A percentile compares a stretch with the other conserved stretches of the same genome.
These are phyloP conservation scores for Acronicta psi DNA, from an alignment of 2,888 invertebrate species.

Conservation along the genomic window DNA sequence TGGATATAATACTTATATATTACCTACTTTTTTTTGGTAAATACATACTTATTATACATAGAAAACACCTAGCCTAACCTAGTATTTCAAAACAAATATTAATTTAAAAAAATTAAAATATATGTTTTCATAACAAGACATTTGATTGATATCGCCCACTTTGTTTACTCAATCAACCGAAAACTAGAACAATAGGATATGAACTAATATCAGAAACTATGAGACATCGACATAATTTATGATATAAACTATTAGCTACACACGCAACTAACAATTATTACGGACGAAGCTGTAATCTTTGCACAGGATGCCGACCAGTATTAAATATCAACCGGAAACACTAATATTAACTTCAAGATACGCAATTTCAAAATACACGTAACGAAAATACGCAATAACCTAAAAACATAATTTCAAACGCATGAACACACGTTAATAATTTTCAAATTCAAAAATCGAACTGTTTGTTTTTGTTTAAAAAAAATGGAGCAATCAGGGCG, in stretches of 20 bases:
- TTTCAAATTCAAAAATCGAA: conserved; percentile 9
- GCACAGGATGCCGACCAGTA: conserved; percentile 48
- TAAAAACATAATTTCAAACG: conserved; percentile 11
- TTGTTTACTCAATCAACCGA: not conserved
- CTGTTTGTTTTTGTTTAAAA: conserved; percentile 1
- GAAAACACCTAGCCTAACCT: too few relatives aligned
- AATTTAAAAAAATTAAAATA: too few relatives aligned
- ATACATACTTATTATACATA: too few relatives aligned
- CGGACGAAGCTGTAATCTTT: conserved; percentile 36
- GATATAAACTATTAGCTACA: conserved; percentile 33
- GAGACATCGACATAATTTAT: conserved; percentile 34
- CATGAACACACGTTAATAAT: conserved; percentile 25
- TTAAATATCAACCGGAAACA: conserved; percentile 54
- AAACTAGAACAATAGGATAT: conserved; percentile 30
- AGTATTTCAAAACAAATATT: too few relatives aligned
- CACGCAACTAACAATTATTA: conserved; percentile 39
- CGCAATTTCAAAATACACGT: conserved; percentile 41
- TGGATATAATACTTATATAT: too few relatives aligned
- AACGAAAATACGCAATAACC: conserved; percentile 17
- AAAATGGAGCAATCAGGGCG: conserved; percentile 29
- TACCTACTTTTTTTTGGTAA: too few relatives aligned
- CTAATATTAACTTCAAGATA: conserved; percentile 47
- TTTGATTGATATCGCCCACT: too few relatives aligned
- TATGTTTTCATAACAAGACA: too few relatives aligned
- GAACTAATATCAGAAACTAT: conserved; percentile 18